Conservation (phyloP, 2,797 vertebrate species). For the Centropyge bicolor region DNA sequence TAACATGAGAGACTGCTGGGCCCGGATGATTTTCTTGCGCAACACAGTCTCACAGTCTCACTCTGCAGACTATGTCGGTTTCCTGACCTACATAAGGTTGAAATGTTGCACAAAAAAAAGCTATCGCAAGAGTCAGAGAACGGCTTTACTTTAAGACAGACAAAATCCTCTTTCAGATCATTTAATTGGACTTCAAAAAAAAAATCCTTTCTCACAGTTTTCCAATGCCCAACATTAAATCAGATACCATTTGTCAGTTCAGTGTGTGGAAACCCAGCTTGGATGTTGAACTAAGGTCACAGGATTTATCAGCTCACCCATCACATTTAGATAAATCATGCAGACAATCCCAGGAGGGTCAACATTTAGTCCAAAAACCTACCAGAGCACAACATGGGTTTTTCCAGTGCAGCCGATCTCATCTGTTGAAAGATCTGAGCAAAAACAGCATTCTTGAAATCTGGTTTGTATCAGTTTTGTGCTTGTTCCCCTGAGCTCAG, state of each 20-base stretch:
- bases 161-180: slow-evolving; percentile 1
- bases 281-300: not conserved
- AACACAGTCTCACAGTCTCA: too few relatives aligned
- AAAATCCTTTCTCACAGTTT: not conserved
- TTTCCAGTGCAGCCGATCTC: slow-evolving; percentile 1
- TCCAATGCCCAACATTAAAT: not conserved
- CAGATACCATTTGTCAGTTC: not conserved
- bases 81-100: slow-evolving; percentile 44
- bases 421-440: not conserved
- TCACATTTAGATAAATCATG: not conserved
- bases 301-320: not conserved
- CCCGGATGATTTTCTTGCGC: not conserved
- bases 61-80: slow-evolving; percentile 1
- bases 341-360: not conserved
- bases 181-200: not conserved
- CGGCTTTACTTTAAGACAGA: not conserved
- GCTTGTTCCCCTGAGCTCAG: not conserved
- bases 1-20: not conserved
- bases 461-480: not conserved
- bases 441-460: not conserved
- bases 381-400: not conserved
- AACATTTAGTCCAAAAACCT: slow-evolving; percentile 6
- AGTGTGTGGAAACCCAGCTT: not conserved
- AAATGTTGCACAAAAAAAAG: slow-evolving; percentile 14
- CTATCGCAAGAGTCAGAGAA: not conserved